Percentiles rank a stretch among this genome's conserved stretches.
Evolutionary conservation across 2,888 invertebrate species (phyloP).

Genomic region (Cerceris rybyensis): DNA sequence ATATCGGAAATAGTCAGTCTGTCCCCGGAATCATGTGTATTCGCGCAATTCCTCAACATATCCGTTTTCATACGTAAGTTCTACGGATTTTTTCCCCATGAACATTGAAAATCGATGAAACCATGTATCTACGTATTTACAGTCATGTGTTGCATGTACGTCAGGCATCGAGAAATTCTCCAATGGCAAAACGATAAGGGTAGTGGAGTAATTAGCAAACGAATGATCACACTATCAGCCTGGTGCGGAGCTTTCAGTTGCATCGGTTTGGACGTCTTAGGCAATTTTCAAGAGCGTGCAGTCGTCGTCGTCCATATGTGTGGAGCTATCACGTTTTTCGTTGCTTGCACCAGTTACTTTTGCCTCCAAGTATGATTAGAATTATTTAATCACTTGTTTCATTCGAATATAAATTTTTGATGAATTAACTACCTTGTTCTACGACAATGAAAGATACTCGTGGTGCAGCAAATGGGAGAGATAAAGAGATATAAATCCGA

Average conservation of each 20-base stretch:
- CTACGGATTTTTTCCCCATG: no score
- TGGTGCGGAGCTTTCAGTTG: conserved; percentile 83
- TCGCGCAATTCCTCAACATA: conserved; percentile 85
- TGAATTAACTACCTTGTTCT: not conserved
- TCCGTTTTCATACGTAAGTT: conserved; percentile 82
- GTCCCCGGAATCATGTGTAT: conserved; percentile 86
- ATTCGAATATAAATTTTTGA: not conserved
- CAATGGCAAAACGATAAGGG: conserved; percentile 75
- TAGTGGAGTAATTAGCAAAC: conserved; percentile 59
- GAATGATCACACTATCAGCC: conserved; percentile 73
- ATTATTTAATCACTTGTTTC: not conserved
- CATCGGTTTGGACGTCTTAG: conserved; percentile 84
- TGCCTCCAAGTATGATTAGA: conserved; percentile 82
- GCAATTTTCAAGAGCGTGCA: conserved; percentile 85
- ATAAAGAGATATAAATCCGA: no score
- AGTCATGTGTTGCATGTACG: conserved; percentile 84
- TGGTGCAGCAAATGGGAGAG: no score
- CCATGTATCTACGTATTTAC: conserved; percentile 8
- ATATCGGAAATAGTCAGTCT: conserved; percentile 85
- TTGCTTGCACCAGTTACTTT: conserved; percentile 83
- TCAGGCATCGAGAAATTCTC: conserved; percentile 83
- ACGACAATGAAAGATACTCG: no score
- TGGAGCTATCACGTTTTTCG: conserved; percentile 85
- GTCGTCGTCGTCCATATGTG: conserved; percentile 83
- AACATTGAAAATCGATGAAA: not conserved